Evolutionary conservation across 2,888 invertebrate species (phyloP).

Genomic region (Pterostichus madidus): DNA sequence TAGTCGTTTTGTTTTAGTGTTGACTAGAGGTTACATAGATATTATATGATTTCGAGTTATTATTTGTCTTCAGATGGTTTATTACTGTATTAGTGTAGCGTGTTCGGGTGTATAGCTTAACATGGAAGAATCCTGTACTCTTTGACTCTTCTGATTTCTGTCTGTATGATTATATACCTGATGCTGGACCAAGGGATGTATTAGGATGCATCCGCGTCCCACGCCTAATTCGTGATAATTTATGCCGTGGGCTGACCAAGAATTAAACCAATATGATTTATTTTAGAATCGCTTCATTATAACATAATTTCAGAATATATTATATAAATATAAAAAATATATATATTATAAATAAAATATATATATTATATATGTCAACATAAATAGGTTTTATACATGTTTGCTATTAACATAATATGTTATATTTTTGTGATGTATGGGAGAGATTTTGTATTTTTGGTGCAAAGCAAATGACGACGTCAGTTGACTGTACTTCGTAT

Average conservation of each 20-base stretch:
- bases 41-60: conserved; percentile 70
- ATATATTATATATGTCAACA: conserved; percentile 73
- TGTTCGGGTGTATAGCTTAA: conserved; percentile 28
- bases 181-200: conserved; percentile 75
- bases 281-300: conserved; percentile 75
- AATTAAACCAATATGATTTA: conserved; percentile 71
- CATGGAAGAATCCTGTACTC: background rate
- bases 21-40: conserved; percentile 73
- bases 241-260: conserved; percentile 75
- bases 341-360: conserved; percentile 64
- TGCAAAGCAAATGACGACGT: conserved; percentile 59
- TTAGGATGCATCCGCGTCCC: conserved; percentile 26
- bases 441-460: conserved; percentile 70
- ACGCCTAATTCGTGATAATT: conserved; percentile 74
- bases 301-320: conserved; percentile 72
- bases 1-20: conserved; percentile 75
- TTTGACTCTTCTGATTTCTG: conserved; percentile 7
- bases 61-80: conserved; percentile 68
- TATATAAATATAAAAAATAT: conserved; percentile 64
- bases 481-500: conserved; percentile 68
- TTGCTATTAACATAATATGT: conserved; percentile 74
- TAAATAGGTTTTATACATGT: conserved; percentile 76
- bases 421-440: conserved; percentile 77
- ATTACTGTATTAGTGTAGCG: conserved; percentile 68
- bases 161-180: conserved; percentile 71